A percentile compares a stretch with the other conserved stretches of the same genome.
phyloP scores from a whole-genome alignment of 2,888 invertebrate genomes.

The Hydraecia micacea region DNA sequence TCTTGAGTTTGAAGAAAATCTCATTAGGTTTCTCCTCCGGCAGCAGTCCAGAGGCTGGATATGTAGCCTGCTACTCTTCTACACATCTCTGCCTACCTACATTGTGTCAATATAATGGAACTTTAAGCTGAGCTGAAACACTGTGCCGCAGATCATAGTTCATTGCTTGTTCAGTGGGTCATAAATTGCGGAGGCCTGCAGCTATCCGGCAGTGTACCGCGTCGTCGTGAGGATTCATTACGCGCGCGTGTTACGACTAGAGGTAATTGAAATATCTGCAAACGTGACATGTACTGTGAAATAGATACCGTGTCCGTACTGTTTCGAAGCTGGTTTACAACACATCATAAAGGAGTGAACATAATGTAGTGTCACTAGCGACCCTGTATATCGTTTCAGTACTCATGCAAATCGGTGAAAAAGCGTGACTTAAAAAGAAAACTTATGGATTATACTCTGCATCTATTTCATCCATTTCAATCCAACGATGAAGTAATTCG shows the following conservation, averaged over 20 bases:
- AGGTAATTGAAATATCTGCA: conserved; percentile 64
- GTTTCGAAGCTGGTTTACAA: not conserved
- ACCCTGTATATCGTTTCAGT: not conserved
- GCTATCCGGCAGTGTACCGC: conserved; percentile 27
- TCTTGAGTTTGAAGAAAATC: not conserved
- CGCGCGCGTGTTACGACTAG: conserved; percentile 49
- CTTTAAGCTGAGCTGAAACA: not conserved
- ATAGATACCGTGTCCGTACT: not conserved
- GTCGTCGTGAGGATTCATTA: conserved; percentile 57
- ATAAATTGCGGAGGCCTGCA: conserved; percentile 34
- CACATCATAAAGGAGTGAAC: not conserved
- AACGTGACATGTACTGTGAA: conserved; percentile 41
- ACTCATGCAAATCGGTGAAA: not conserved
- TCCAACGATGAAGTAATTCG: not conserved
- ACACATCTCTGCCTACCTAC: not conserved
- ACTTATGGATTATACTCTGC: not conserved
- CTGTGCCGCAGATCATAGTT: conserved; percentile 16
- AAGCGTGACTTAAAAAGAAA: not conserved
- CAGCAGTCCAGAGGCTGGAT: not conserved
- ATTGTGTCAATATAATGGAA: not conserved
- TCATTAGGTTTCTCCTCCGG: not conserved
- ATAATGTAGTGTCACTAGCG: not conserved
- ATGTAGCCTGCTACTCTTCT: not conserved
- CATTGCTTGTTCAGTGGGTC: conserved; percentile 25
- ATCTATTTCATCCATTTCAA: not conserved